Evolutionary conservation across 2,113 vertebrate genomes (phyloP), one percentile per base, ranked within the genome.

Genomic region (Rallus limicola): DNA sequence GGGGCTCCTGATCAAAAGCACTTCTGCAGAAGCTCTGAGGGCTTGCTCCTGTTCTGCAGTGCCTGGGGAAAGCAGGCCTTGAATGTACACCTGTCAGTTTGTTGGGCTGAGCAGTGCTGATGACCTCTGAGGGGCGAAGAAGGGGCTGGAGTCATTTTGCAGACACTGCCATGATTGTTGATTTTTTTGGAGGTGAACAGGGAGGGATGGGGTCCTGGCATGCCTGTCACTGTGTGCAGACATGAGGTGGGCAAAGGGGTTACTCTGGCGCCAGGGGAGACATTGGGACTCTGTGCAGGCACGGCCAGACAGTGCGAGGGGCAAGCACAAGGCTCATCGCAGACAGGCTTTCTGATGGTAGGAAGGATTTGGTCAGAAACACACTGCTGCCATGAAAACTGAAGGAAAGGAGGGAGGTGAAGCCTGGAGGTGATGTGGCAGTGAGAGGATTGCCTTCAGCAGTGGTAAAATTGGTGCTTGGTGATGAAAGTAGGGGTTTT

Each of bases 141-240:
- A 64, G 78, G 34, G 44, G 44, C 33, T 69, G 0, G 10, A 94
- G 21, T 25, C 19, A 29, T 36, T 6, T 34, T 2, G 1, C 29
- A 76, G 50, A 36, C 15, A 11, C 53, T 21, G 19, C 33, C 3
- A 7, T 15, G n/a, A 15, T n/a, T 36, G 50, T n/a, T 86, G 89
- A 24, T 67, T 59, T 63, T 83, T 18, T 46, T 46, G 44, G 69
- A 50, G 6, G 8, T 62, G 26, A 88, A 11, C 16, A 56, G 19
- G 0, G 2, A 75, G 40, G 50, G 21, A 48, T 36, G 26, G 33
- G 18, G 13, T 50, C 25, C 65, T 3, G 3, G 23, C 29, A 18
- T 10, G n/a, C 38, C 42, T 52, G 52, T 67, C 2, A 0, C n/a
- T 1, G 1, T 1, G 1, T 2, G 8, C 13, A 58, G 40, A 21